These are phyloP conservation scores for Thera britannica DNA, from an alignment of 2,888 invertebrate species.

Conservation along the genomic window DNA sequence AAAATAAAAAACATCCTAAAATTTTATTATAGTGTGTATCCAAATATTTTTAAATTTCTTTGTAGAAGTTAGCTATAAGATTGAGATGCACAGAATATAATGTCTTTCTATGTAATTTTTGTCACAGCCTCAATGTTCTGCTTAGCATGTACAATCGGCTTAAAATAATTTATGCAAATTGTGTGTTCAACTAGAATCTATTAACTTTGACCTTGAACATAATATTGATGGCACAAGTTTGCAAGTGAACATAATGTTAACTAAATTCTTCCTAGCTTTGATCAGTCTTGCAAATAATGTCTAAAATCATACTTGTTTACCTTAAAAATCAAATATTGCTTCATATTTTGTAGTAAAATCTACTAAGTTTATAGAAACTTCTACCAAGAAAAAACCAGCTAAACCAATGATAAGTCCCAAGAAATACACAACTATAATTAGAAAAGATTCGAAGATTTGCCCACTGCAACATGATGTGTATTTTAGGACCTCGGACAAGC, in stretches of 20 bases:
- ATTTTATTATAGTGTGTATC: too few relatives aligned
- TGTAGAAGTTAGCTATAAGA: neutral
- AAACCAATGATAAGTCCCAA: too few relatives aligned
- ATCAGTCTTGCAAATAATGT: neutral
- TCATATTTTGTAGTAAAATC: too few relatives aligned
- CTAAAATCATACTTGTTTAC: too few relatives aligned
- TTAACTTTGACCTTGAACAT: slow-evolving; percentile 33
- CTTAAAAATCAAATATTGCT: neutral
- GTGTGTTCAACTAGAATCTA: slow-evolving; percentile 41
- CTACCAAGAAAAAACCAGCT: too few relatives aligned
- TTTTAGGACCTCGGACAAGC: slow-evolving; percentile 79
- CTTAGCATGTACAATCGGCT: slow-evolving; percentile 5
- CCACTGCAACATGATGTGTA: slow-evolving; percentile 25
- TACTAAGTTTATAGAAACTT: too few relatives aligned
- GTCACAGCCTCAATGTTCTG: slow-evolving; percentile 2
- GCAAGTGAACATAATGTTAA: slow-evolving; percentile 18
- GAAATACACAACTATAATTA: too few relatives aligned
- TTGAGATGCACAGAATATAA: neutral
- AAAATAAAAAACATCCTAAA: too few relatives aligned
- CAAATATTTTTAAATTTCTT: too few relatives aligned
- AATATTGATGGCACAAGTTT: slow-evolving; percentile 17
- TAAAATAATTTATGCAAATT: slow-evolving; percentile 44
- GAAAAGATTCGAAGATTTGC: neutral
- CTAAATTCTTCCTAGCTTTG: neutral
- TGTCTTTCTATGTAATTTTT: neutral